Evolutionary conservation across 1,140 invertebrate species (phyloP).

Genomic region (Saccostrea cuccullata): DNA sequence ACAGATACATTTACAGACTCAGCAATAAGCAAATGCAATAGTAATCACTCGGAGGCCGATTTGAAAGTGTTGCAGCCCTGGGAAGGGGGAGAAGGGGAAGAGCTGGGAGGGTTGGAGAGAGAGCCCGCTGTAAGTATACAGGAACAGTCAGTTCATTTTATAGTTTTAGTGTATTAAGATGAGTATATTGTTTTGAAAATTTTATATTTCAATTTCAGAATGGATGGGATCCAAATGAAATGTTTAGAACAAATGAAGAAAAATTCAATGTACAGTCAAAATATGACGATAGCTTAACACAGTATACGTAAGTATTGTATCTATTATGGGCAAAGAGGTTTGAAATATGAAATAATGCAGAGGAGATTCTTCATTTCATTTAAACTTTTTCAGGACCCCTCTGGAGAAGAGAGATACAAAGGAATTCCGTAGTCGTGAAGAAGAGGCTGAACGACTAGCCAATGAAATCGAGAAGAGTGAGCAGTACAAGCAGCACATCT

Average conservation of each 20-base stretch:
- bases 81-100: constrained; percentile 82
- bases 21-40: constrained; percentile 83
- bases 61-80: constrained; percentile 90
- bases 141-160: neutral
- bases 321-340: neutral
- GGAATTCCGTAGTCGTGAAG: constrained; percentile 91
- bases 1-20: constrained; percentile 85
- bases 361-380: neutral
- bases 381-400: constrained; percentile 80
- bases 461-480: constrained; percentile 93
- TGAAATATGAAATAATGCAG: neutral
- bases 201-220: constrained; percentile 81
- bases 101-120: constrained; percentile 43
- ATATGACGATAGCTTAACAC: constrained; percentile 90
- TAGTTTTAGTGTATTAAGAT: neutral
- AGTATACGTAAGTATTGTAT: constrained; percentile 85
- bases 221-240: constrained; percentile 96
- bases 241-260: constrained; percentile 96
- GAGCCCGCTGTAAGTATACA: constrained; percentile 47
- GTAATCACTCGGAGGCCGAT: constrained; percentile 83
- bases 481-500: constrained; percentile 87
- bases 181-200: neutral
- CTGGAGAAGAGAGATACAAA: constrained; percentile 90
- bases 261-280: constrained; percentile 92
- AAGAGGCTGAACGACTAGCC: constrained; percentile 91